Conservation (phyloP, 2,113 vertebrate species). For the Hippopotamus amphibius region DNA sequence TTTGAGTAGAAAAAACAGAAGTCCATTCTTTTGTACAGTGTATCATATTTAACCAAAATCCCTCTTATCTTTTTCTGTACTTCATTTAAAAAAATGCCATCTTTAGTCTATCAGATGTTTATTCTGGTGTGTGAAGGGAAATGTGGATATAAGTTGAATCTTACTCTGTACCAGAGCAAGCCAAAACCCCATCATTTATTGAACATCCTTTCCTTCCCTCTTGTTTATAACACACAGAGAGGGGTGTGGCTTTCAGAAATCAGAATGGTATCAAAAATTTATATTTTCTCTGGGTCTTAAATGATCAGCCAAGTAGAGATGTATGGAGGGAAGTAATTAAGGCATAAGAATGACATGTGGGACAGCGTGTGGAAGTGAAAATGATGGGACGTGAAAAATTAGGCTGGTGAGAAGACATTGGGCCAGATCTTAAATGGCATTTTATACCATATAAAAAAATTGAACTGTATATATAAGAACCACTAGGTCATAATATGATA, state of each 20-base stretch:
- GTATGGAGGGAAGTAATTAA: background rate
- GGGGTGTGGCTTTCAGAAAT: background rate
- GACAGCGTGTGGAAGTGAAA: background rate
- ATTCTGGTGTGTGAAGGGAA: conserved; percentile 6
- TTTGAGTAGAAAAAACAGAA: background rate
- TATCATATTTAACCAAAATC: background rate
- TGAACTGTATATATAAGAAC: background rate
- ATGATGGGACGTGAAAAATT: background rate
- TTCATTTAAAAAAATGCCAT: background rate
- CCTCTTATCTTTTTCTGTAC: background rate
- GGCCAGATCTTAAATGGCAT: background rate
- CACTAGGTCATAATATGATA: background rate
- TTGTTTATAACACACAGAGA: background rate
- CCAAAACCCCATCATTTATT: background rate
- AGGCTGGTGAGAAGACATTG: background rate
- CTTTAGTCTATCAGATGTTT: background rate
- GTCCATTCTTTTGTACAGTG: background rate
- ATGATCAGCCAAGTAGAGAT: background rate
- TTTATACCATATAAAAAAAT: background rate
- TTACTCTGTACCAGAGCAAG: background rate
- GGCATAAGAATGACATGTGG: background rate
- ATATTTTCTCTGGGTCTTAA: background rate
- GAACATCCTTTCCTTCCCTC: background rate
- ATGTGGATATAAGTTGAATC: background rate
- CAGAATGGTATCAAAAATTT: background rate